Evolutionary conservation across 2,888 invertebrate genomes (phyloP).

Genomic region (Lasius platythorax): DNA sequence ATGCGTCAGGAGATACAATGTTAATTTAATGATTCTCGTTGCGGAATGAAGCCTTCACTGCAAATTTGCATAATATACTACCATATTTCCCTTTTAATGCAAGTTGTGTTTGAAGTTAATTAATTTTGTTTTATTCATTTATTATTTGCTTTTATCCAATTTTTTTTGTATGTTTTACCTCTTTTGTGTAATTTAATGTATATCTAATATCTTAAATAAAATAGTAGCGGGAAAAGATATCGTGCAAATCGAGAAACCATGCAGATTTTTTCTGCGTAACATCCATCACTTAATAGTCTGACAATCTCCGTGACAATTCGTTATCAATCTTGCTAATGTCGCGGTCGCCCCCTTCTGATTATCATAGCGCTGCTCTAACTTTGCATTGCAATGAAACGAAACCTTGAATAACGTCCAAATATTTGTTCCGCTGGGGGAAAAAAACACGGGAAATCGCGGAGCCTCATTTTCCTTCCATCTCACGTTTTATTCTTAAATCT

Average conservation of each 20-base stretch:
- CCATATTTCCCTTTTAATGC: background rate
- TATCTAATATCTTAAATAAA: constrained; percentile 30
- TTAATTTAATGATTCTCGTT: constrained; percentile 77
- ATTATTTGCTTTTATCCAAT: constrained; percentile 7
- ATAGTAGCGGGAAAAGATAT: background rate
- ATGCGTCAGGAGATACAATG: constrained; percentile 66
- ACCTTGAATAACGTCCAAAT: constrained; percentile 65
- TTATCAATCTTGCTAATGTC: constrained; percentile 80
- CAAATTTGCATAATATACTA: background rate
- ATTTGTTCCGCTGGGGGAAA: constrained; percentile 62
- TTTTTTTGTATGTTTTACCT: background rate
- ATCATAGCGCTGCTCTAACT: constrained; percentile 70
- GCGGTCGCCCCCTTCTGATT: constrained; percentile 68
- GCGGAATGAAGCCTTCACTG: constrained; percentile 58
- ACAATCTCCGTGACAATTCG: constrained; percentile 73
- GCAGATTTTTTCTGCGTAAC: constrained; percentile 65
- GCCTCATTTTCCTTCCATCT: constrained; percentile 29
- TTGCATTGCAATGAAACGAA: constrained; percentile 70
- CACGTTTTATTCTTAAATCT: constrained; percentile 47
- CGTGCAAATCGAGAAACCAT: constrained; percentile 40
- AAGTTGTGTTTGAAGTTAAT: constrained; percentile 37
- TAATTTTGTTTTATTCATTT: constrained; percentile 34
- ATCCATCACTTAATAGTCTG: constrained; percentile 64
- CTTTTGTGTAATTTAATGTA: constrained; percentile 2
- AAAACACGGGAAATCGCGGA: constrained; percentile 40